A percentile compares a stretch with the other conserved stretches of the same genome.
Evolutionary conservation across 2,888 invertebrate genomes (phyloP).

Genomic region (Punctoribates punctum): DNA sequence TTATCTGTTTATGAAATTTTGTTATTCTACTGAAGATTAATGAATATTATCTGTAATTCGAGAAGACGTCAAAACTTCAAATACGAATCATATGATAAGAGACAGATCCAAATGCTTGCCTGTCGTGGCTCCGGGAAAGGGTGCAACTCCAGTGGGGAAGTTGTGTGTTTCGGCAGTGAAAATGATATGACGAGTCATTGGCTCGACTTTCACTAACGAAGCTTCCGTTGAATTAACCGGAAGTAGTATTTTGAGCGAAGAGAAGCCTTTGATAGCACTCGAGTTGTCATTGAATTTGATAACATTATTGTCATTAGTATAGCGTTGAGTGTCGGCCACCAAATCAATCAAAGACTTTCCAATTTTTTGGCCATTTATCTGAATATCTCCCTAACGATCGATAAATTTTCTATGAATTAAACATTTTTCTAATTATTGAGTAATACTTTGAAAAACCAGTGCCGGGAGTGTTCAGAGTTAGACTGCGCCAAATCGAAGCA

Average conservation of each 20-base stretch:
- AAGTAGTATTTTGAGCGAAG: constrained; percentile 64
- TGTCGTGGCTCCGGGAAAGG: constrained; percentile 96
- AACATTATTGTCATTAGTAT: constrained; percentile 85
- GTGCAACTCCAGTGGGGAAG: constrained; percentile 92
- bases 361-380: constrained; percentile 73
- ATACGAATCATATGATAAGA: not conserved
- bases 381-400: constrained; percentile 66
- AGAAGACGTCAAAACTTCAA: not conserved
- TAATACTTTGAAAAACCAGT: constrained; percentile 88
- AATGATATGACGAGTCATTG: constrained; percentile 74
- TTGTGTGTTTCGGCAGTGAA: constrained; percentile 99
- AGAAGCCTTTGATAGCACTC: constrained; percentile 79
- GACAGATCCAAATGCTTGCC: constrained; percentile 49
- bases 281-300: constrained; percentile 92
- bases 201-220: constrained; percentile 59
- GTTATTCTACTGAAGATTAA: not conserved
- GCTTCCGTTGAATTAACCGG: constrained; percentile 67
- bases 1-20: no score
- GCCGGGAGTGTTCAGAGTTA: constrained; percentile 93
- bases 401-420: not conserved
- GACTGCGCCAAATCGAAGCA: constrained; percentile 97
- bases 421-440: not conserved
- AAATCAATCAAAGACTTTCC: constrained; percentile 82
- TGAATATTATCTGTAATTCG: not conserved
- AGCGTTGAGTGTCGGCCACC: constrained; percentile 82